A percentile compares a stretch with the other conserved stretches of the same genome.
These are phyloP conservation scores for Arvicanthis niloticus DNA, from an alignment of 2,113 vertebrate species.

Conservation along the genomic window DNA sequence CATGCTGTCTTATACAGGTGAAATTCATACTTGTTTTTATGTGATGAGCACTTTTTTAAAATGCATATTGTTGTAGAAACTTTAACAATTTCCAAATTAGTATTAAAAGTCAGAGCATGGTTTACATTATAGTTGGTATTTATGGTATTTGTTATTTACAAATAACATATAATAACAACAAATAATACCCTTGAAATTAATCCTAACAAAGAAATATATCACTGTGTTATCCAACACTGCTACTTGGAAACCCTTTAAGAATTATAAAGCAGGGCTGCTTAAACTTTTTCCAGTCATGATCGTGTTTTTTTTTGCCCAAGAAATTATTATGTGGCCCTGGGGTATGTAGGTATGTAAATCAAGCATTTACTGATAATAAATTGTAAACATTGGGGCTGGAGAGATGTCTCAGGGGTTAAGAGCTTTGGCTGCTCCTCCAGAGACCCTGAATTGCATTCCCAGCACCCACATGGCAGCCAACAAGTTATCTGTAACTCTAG, in stretches of 20 bases:
- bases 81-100: background rate
- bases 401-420: background rate
- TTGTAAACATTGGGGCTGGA: background rate
- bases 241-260: slow-evolving; percentile 8
- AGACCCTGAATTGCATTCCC: background rate
- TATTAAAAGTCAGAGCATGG: slow-evolving; percentile 43
- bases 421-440: background rate
- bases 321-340: background rate
- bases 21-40: slow-evolving; percentile 50
- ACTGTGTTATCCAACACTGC: slow-evolving; percentile 41
- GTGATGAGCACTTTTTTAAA: slow-evolving; percentile 3
- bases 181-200: slow-evolving; percentile 61
- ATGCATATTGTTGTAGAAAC: slow-evolving; percentile 26
- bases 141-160: slow-evolving; percentile 50
- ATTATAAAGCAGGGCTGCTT: slow-evolving; percentile 50
- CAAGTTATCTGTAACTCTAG: background rate
- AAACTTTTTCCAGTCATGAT: background rate
- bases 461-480: background rate
- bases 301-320: background rate
- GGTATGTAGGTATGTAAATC: background rate
- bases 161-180: background rate
- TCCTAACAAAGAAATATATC: slow-evolving; percentile 32
- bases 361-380: background rate
- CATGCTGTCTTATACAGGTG: background rate
- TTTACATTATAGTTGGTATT: slow-evolving; percentile 41